Conservation (phyloP, 2,797 vertebrate genomes). For the Hephaestus fuliginosus region DNA sequence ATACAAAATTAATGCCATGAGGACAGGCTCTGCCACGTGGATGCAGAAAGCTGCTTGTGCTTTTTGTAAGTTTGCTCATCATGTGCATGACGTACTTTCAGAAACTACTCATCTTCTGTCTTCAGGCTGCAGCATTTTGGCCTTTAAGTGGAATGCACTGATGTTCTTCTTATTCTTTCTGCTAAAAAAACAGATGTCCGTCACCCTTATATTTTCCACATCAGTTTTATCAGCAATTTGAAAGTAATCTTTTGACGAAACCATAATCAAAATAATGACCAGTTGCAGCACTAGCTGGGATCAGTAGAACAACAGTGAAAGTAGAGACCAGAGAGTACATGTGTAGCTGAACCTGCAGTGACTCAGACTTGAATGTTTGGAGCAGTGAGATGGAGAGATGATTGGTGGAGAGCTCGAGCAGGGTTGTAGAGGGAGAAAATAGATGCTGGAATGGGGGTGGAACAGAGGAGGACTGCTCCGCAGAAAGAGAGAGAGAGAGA, state of each 20-base stretch:
- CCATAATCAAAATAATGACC: not conserved
- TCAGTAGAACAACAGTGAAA: conserved; percentile 15
- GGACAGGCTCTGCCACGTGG: not conserved
- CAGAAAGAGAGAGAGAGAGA: conserved; percentile 14
- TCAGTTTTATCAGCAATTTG: not conserved
- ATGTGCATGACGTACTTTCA: conserved; percentile 7
- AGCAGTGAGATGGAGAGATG: conserved; percentile 55
- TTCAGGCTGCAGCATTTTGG: not conserved
- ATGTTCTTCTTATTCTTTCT: not conserved
- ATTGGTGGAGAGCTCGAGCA: conserved; percentile 28
- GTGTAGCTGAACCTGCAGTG: conserved; percentile 46
- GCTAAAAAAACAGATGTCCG: not conserved
- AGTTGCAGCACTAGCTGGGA: not conserved
- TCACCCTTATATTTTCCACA: not conserved
- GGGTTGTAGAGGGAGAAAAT: conserved; percentile 52
- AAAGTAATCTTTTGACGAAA: not conserved
- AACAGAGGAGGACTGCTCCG: conserved; percentile 27
- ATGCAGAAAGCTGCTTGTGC: not conserved
- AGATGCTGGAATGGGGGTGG: conserved; percentile 48
- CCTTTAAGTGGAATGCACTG: not conserved
- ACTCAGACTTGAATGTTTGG: conserved; percentile 51
- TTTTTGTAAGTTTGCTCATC: not conserved
- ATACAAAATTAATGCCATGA: not conserved
- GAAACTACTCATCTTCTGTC: not conserved
- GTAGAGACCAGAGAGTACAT: not conserved